Evolutionary conservation across 2,888 invertebrate genomes (phyloP), one percentile per base, ranked within the genome.

Genomic region (Archaeoteleia sp.): DNA sequence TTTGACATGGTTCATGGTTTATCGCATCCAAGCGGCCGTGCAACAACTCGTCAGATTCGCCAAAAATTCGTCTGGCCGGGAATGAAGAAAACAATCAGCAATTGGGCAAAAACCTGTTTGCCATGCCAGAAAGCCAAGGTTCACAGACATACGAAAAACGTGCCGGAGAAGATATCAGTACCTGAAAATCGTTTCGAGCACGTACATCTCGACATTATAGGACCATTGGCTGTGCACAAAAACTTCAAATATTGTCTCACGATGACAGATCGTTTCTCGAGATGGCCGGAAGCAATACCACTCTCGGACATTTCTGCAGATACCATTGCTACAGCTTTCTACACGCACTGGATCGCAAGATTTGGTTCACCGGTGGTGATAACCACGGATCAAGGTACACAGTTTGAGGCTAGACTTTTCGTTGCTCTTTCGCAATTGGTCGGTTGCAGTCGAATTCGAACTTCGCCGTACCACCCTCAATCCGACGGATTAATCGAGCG

Each of bases 121-220:
- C 25, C 45, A 1, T 82, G 79, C 48, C 82, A 83, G 54, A 55
- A 54, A 12, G 23, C 71, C 6, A 83, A 82, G 53, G 49, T 80
- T 3, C 29, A 62, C 1, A 61, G 75, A 4, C 79, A 79, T 15
- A 67, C 71, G 68, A 8, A 32, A 30, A 13, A 43, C 72, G 1
- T 70, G 70, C 12, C 46, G 69, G 7, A 67, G 49, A 7, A 29
- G 6, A 17, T 45, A 13, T 75, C 35, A 71, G 70, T 5, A 25
- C 66, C 9, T 74, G 77, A 1, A 17, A 76, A 12, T 6, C 29
- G 30, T 2, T 45, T 45, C 9, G 13, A 29, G 9, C 45, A 54
- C 35, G 14, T 78, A 75, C 39, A 27, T 62, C 0, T 40, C 7
- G 25, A 40, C 40, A 40, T 40, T 7, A 8, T 40, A 2, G 29